These are phyloP conservation scores for Caenorhabditis macrosperma DNA, from an alignment of 2,888 invertebrate genomes.

Conservation along the genomic window DNA sequence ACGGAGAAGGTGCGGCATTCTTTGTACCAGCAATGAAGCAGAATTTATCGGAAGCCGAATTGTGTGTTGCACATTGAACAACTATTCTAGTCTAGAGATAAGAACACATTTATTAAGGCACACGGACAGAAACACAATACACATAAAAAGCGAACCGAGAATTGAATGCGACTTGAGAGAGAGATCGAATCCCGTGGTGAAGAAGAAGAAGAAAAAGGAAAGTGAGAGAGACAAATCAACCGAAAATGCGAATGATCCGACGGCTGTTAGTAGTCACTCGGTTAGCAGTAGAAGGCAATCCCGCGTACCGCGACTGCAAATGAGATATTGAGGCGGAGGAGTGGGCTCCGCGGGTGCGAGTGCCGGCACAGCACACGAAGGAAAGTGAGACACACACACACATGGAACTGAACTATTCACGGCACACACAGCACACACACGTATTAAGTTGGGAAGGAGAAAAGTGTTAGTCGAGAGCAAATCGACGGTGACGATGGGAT, in stretches of 20 bases:
- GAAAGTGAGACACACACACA: background rate
- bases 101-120: slow-evolving; percentile 30
- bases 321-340: background rate
- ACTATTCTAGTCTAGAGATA: background rate
- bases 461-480: background rate
- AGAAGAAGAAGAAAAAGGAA: slow-evolving; percentile 3
- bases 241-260: slow-evolving; percentile 59
- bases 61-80: too few species aligned
- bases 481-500: background rate
- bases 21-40: too few species aligned
- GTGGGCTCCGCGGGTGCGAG: slow-evolving; percentile 36
- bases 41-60: too few species aligned
- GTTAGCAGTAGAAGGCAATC: slow-evolving; percentile 49
- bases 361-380: slow-evolving; percentile 1
- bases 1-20: too few species aligned
- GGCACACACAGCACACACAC: slow-evolving; percentile 1
- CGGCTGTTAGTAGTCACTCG: slow-evolving; percentile 46
- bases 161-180: slow-evolving; percentile 8
- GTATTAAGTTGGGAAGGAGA: slow-evolving; percentile 9
- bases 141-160: background rate
- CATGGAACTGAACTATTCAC: slow-evolving; percentile 11
- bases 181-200: slow-evolving; percentile 16
- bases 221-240: slow-evolving; percentile 24
- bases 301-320: slow-evolving; percentile 59
- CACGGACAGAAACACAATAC: slow-evolving; percentile 9